Evolutionary conservation across 2,797 vertebrate genomes (phyloP).

Genomic region (Erethizon dorsatum): DNA sequence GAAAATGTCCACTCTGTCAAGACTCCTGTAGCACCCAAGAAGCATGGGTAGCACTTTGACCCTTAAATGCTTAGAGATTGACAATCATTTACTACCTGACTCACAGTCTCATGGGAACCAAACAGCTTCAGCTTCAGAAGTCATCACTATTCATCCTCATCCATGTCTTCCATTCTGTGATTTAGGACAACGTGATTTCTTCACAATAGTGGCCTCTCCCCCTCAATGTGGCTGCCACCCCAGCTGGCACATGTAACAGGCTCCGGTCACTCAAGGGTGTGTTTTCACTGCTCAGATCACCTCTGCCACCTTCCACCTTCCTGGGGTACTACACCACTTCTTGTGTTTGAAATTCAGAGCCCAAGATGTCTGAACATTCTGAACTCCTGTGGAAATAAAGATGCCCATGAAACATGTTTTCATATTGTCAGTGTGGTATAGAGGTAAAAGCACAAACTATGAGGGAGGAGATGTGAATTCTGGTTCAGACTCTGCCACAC

Average conservation of each 20-base stretch:
- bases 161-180: not conserved
- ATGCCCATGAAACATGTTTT: not conserved
- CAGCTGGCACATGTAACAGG: fast-evolving
- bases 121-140: not conserved
- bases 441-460: not conserved
- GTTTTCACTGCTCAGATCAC: not conserved
- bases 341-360: not conserved
- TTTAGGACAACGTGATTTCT: not conserved
- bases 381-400: not conserved
- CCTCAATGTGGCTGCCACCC: fast-evolving
- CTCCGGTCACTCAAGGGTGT: fast-evolving
- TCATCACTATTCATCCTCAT: fast-evolving
- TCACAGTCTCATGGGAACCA: fast-evolving
- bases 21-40: not conserved
- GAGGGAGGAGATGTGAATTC: not conserved
- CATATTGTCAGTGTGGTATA: not conserved
- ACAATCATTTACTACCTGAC: not conserved
- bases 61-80: not conserved
- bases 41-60: not conserved
- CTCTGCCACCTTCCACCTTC: too few relatives aligned
- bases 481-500: not conserved
- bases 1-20: not conserved
- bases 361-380: not conserved
- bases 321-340: not conserved
- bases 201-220: fast-evolving